Evolutionary conservation across 2,888 invertebrate species (phyloP).

Genomic region (Meandrusa payeni): DNA sequence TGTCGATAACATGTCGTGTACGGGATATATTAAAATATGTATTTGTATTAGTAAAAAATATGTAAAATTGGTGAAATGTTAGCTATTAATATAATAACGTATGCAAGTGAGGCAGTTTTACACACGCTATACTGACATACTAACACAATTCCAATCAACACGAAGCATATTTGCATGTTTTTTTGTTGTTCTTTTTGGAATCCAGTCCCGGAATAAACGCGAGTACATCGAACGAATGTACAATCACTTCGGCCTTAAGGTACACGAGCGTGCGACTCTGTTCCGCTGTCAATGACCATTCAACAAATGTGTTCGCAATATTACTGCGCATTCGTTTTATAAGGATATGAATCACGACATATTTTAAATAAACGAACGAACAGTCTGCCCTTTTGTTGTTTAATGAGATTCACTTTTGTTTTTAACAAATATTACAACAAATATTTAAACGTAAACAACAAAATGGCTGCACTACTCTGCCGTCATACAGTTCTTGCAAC

Average conservation of each 20-base stretch:
- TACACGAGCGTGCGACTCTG: neutral
- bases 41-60: too few relatives aligned
- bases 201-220: neutral
- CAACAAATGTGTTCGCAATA: neutral
- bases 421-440: too few relatives aligned
- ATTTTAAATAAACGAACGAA: constrained; percentile 2
- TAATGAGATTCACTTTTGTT: constrained; percentile 4
- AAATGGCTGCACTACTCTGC: too few relatives aligned
- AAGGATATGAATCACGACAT: constrained; percentile 10
- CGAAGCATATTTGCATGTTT: constrained; percentile 37
- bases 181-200: neutral
- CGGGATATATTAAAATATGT: too few relatives aligned
- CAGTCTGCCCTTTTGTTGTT: constrained; percentile 12
- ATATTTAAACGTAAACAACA: too few relatives aligned
- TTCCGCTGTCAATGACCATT: neutral
- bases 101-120: constrained; percentile 31
- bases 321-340: constrained; percentile 12
- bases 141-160: constrained; percentile 49
- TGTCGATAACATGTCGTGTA: too few relatives aligned
- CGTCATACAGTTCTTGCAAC: too few relatives aligned
- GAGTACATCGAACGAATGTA: constrained; percentile 11
- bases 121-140: constrained; percentile 53
- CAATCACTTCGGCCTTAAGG: neutral
- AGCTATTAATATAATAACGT: constrained; percentile 22
- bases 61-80: constrained; percentile 15